Conservation (phyloP, 2,797 vertebrate genomes). For the Graptemys geographica region DNA sequence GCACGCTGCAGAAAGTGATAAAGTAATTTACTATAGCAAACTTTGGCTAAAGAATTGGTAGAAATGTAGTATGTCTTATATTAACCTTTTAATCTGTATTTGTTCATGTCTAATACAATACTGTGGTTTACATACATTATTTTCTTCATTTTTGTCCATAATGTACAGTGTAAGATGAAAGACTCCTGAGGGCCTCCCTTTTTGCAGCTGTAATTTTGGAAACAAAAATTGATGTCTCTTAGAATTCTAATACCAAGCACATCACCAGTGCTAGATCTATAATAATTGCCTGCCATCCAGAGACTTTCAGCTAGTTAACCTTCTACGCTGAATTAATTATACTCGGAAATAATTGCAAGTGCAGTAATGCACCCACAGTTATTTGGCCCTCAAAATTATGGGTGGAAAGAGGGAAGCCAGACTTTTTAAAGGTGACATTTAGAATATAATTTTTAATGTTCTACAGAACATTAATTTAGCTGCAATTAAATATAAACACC, state of each 20-base stretch:
- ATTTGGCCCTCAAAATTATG: conserved; percentile 53
- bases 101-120: conserved; percentile 13
- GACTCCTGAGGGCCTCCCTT: neutral
- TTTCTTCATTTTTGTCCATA: conserved; percentile 3
- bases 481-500: neutral
- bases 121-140: neutral
- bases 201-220: conserved; percentile 41
- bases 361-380: neutral
- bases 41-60: neutral
- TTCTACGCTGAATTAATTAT: conserved; percentile 12
- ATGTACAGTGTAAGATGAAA: neutral
- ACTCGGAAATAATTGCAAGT: conserved; percentile 32
- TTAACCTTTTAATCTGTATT: conserved; percentile 31
- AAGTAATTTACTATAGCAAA: conserved; percentile 22
- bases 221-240: neutral
- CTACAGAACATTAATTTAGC: neutral
- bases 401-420: neutral
- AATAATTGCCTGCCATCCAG: neutral
- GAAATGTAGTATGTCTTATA: neutral
- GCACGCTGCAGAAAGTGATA: neutral
- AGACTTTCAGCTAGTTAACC: neutral
- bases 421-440: neutral
- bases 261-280: neutral
- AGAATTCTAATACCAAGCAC: conserved; percentile 10
- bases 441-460: neutral